Evolutionary conservation across 2,888 invertebrate species (phyloP).

Genomic region (Tetrapedia diversipes): DNA sequence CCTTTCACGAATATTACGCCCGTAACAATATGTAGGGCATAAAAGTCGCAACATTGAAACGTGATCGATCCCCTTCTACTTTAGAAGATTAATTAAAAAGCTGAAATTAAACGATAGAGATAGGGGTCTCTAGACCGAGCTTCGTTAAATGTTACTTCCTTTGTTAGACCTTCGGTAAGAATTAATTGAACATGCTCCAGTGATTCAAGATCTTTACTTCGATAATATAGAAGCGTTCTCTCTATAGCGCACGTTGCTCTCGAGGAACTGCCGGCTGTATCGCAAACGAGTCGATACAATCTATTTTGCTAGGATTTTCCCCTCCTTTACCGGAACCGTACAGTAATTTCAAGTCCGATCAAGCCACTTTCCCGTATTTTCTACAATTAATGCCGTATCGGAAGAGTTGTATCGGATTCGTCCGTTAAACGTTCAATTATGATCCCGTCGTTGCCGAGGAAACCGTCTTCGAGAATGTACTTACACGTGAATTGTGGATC

Average conservation of each 20-base stretch:
- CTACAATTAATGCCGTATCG: slow-evolving; percentile 11
- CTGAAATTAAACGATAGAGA: no score
- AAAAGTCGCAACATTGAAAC: slow-evolving; percentile 8
- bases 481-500: background rate
- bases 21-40: slow-evolving; percentile 2
- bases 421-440: background rate
- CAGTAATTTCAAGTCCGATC: slow-evolving; percentile 37
- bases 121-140: no score
- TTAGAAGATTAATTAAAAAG: background rate
- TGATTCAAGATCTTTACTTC: background rate
- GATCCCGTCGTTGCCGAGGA: background rate
- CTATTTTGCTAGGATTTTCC: slow-evolving; percentile 23
- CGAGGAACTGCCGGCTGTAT: background rate
- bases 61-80: background rate
- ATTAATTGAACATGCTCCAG: background rate
- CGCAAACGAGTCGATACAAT: slow-evolving; percentile 32
- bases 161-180: background rate
- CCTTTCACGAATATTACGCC: slow-evolving; percentile 51
- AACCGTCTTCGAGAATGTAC: background rate
- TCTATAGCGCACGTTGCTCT: background rate
- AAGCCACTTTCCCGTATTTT: slow-evolving; percentile 17
- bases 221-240: background rate
- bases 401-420: slow-evolving; percentile 13
- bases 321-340: slow-evolving; percentile 3
- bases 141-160: background rate